Evolutionary conservation across 1,140 invertebrate genomes (phyloP).

Genomic region (Belonocnema kinseyi): DNA sequence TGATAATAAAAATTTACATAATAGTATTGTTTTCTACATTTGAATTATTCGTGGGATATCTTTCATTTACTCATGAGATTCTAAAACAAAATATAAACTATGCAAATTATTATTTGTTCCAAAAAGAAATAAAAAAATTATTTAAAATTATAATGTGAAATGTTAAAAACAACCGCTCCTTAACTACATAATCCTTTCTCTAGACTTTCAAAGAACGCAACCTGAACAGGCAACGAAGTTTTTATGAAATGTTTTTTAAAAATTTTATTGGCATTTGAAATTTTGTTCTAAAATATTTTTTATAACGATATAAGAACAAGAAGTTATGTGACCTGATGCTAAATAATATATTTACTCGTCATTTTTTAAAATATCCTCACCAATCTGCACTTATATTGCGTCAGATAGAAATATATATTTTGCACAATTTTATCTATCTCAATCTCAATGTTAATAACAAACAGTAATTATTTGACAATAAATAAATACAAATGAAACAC

Average conservation of each 20-base stretch:
- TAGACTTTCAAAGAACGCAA: slow-evolving; percentile 4
- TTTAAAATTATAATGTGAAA: not conserved
- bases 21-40: not conserved
- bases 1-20: not conserved
- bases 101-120: not conserved
- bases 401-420: not conserved
- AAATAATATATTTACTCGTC: slow-evolving; percentile 2
- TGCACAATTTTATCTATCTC: too few relatives aligned
- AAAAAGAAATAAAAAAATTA: not conserved
- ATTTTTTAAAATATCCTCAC: slow-evolving; percentile 24
- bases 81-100: not conserved
- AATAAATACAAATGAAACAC: too few relatives aligned
- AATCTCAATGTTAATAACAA: too few relatives aligned
- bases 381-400: not conserved
- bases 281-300: not conserved
- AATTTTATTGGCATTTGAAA: not conserved
- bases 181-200: not conserved
- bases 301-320: too few relatives aligned
- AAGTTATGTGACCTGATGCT: not conserved
- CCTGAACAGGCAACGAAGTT: slow-evolving; percentile 1
- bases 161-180: not conserved
- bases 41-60: not conserved
- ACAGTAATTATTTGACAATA: too few relatives aligned
- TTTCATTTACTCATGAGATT: not conserved
- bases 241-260: not conserved